These are phyloP conservation scores for Ochropleura leucogaster DNA, from an alignment of 2,888 invertebrate genomes.

Conservation along the genomic window DNA sequence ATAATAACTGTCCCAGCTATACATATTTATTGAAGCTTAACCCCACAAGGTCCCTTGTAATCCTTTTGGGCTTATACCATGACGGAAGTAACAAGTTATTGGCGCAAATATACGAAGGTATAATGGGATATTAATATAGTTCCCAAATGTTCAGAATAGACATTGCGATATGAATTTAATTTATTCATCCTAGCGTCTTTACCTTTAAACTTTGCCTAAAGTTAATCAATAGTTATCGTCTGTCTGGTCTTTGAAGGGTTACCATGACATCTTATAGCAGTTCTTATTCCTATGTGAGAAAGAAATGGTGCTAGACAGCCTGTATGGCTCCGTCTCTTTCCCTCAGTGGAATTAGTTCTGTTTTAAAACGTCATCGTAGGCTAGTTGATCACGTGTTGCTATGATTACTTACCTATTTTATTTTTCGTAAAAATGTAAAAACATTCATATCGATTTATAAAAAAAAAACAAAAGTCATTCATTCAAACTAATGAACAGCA, in stretches of 20 bases:
- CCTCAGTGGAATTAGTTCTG: too few relatives aligned
- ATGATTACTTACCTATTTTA: too few relatives aligned
- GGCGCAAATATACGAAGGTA: conserved; percentile 22
- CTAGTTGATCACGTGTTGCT: too few relatives aligned
- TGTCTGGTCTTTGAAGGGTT: background rate
- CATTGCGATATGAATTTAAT: background rate
- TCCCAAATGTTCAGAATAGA: conserved; percentile 9
- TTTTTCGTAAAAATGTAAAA: too few relatives aligned
- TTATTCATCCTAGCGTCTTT: background rate
- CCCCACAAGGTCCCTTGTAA: conserved; percentile 51
- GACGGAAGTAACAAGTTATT: conserved; percentile 57
- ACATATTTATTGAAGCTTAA: conserved; percentile 59
- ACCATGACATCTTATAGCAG: too few relatives aligned
- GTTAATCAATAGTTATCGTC: background rate
- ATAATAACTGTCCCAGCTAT: conserved; percentile 25
- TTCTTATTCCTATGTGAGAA: too few relatives aligned
- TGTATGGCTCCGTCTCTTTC: too few relatives aligned
- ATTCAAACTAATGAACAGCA: too few relatives aligned
- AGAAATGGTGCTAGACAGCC: too few relatives aligned
- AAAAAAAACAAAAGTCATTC: too few relatives aligned
- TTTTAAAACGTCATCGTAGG: too few relatives aligned
- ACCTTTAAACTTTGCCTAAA: background rate
- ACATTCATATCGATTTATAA: too few relatives aligned
- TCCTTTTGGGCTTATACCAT: conserved; percentile 47
- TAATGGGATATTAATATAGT: conserved; percentile 29